Base-by-base conservation (phyloP, 2,888 invertebrate species). In the Melolontha melolontha region DNA sequence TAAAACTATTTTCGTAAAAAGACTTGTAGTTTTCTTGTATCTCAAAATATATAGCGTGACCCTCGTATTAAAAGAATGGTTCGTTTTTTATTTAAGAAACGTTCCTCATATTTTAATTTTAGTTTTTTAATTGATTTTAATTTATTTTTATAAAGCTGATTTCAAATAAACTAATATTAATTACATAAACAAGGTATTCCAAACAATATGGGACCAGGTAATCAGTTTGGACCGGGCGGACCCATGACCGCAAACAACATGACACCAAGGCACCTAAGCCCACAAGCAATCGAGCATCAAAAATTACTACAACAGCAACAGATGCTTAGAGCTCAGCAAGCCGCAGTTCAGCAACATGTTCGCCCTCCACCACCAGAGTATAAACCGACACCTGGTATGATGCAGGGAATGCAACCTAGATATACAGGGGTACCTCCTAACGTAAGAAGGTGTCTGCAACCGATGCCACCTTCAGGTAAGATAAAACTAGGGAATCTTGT, bases 311-410 rank as follows among this genome's bases (percentile, higher is more conserved):
- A 81, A 52, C 81, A 81, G 70, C 83, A 82, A 69, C 90, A 91
- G 77, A 86, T 88, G 85, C 74, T 88, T 73, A 83, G 87, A 27
- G 86, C 86, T 11, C 88, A 89, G 75, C 86, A 85, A 54, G 80
- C 79, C 71, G 67, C 75, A 50, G 78, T 79, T 55, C 80, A 80
- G 51, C 77, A 79, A 41, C 74, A 80, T 71, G 85, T 86, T 17
- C 87, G 92, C 63, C 92, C 94, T 29, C 94, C 94, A 17, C 94
- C 94, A 47, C 95, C 94, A 1, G 94, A 94, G 82, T 94, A 95
- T 84, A 94, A 94, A 82, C 89, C 91, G 6, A 78, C 87, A 86
- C 75, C 90, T 84, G 84, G 86, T 5, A 81, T 80, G 83, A 83
- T 77, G 80, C 83, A 82, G 69, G 52, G 79, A 2, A 76, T 80